Conservation (phyloP, 2,113 vertebrate genomes). For the Strix aluco region DNA sequence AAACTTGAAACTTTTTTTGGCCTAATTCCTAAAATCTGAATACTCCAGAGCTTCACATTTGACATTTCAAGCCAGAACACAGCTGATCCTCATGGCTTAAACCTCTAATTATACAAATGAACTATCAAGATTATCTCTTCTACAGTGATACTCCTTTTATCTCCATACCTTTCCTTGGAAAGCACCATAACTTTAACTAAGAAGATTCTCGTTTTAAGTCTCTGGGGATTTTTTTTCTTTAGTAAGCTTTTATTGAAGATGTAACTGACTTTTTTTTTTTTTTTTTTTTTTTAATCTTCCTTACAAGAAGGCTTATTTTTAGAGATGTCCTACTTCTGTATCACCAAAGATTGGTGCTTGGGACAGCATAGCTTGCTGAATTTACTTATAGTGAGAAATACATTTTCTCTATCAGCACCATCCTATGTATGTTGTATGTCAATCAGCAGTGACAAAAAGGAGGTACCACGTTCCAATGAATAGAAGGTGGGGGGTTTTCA, state of each 20-base stretch:
- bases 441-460: background rate
- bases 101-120: background rate
- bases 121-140: background rate
- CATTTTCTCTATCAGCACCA: background rate
- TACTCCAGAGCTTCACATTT: background rate
- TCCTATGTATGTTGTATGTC: background rate
- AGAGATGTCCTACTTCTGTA: background rate
- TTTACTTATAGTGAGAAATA: background rate
- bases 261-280: background rate
- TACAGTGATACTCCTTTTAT: background rate
- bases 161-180: background rate
- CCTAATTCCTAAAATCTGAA: background rate
- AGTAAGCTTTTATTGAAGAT: background rate
- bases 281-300: background rate
- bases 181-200: background rate
- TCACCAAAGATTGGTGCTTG: background rate
- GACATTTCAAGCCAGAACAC: background rate
- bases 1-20: background rate
- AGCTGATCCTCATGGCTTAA: background rate
- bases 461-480: background rate
- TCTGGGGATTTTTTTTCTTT: background rate
- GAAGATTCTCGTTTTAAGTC: background rate
- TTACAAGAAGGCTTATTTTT: conserved; percentile 1
- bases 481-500: background rate
- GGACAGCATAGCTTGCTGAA: background rate